phyloP scores from a whole-genome alignment of 2,113 vertebrate genomes.

The Echinops telfairi region DNA sequence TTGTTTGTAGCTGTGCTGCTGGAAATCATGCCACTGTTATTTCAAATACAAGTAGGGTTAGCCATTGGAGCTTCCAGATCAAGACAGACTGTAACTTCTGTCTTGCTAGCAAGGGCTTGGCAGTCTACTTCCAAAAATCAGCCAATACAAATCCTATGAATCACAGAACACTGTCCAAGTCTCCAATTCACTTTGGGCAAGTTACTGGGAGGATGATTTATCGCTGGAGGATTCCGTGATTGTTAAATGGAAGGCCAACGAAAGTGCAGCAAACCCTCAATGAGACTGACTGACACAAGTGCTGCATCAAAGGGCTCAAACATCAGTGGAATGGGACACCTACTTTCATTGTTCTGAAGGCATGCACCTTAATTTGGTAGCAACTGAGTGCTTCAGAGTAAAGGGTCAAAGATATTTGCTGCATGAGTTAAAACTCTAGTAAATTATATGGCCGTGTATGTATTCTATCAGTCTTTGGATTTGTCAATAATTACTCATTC shows the following conservation, averaged over 20 bases:
- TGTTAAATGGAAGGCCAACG: neutral
- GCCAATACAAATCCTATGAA: neutral
- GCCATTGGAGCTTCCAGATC: neutral
- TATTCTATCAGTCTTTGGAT: neutral
- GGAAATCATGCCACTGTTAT: neutral
- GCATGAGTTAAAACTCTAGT: conserved; percentile 4
- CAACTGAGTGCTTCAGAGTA: neutral
- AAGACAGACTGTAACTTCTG: neutral
- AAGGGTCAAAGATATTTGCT: conserved; percentile 22
- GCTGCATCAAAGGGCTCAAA: neutral
- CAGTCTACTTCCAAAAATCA: neutral
- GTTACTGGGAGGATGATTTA: neutral
- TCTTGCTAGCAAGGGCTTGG: neutral
- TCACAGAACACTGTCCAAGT: neutral
- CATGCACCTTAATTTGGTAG: neutral
- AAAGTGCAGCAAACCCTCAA: neutral
- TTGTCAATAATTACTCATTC: conserved; percentile 9
- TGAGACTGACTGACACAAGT: neutral
- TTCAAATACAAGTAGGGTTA: neutral
- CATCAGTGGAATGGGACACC: neutral
- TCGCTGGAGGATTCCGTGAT: neutral
- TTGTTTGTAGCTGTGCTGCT: neutral
- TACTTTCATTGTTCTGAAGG: neutral
- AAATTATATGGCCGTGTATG: conserved; percentile 34
- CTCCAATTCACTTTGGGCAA: neutral